phyloP scores from a whole-genome alignment of 2,888 invertebrate genomes.

The Carabus problematicus region DNA sequence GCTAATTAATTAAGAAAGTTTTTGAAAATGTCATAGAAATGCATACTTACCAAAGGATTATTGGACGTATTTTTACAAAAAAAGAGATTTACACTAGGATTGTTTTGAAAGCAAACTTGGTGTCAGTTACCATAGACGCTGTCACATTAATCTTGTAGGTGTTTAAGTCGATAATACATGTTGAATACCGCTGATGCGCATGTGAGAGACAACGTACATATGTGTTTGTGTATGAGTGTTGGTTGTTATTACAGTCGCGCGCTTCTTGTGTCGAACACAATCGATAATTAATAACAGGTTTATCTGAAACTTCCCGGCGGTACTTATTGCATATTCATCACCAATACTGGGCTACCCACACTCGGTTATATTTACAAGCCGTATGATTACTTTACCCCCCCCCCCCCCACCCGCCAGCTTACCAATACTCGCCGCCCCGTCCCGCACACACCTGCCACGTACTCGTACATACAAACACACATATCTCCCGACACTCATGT shows the following conservation, averaged over 20 bases:
- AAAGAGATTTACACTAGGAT: no score
- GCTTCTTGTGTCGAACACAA: conserved; percentile 23
- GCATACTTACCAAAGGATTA: no score
- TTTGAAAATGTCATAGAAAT: no score
- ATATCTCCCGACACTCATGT: neutral
- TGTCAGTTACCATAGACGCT: no score
- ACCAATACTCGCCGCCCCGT: no score
- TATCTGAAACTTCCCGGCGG: conserved; percentile 21
- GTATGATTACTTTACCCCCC: conserved; percentile 11
- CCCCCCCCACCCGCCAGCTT: no score
- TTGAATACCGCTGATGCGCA: no score
- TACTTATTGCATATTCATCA: conserved; percentile 38
- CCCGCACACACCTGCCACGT: conserved; percentile 1
- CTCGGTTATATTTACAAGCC: conserved; percentile 17
- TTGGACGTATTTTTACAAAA: no score
- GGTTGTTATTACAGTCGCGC: neutral
- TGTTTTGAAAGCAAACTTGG: no score
- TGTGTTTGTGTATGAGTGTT: conserved; percentile 3
- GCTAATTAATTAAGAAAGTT: no score
- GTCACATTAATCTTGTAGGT: no score
- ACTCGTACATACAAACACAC: neutral
- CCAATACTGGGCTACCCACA: conserved; percentile 18
- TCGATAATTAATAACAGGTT: conserved; percentile 40
- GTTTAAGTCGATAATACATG: no score
- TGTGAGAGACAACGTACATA: neutral